Evolutionary conservation across 2,888 invertebrate species (phyloP), one percentile per base, ranked within the genome.

Genomic region (Agrotis exclamationis): DNA sequence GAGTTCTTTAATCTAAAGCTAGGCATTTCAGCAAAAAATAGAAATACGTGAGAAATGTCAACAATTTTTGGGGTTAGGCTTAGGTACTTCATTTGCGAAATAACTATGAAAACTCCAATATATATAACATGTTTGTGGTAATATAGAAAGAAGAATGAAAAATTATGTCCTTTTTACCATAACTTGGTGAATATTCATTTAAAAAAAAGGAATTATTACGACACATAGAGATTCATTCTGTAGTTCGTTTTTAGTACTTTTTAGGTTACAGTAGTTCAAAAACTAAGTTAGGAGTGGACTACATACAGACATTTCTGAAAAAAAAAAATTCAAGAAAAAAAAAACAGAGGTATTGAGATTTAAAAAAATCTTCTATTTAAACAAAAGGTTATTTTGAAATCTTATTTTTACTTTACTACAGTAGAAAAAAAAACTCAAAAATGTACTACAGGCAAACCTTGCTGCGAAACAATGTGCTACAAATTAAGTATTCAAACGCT

Each of bases 401-500:
- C 39, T 11, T 11, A 11, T 9, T 39, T 11, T 39, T 39, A 39
- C 9, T 33, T 33, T 33, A 7, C 0, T 39, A 39, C 9, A 39
- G 39, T 11, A 39, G 9, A 16, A 1, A 51, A 33, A 18, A 20
- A 66, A 39, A 53, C 24, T 14, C 0, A 4, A 0, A 0, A 14
- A 47, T 76, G 20, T 18, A 22, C n/a, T 2, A 22, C 14, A 47
- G 7, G 11, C 16, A 39, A 2, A 59, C 18, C 5, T 24, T 48
- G 53, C 20, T 44, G 18, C 22, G 22, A 48, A 20, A 3, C 11
- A 69, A 13, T 22, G n/a, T 45, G 47, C 70, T n/a, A 16, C 0
- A 0, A 16, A 63, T 54, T 39, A 24, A 4, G 24, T 74, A 80
- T 74, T 74, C 78, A 39, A 39, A 39, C 39, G 39, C 39, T 39